A percentile compares a stretch with the other conserved stretches of the same genome.
phyloP scores from a whole-genome alignment of 2,888 invertebrate species.

The Drosophila kambysellisi region DNA sequence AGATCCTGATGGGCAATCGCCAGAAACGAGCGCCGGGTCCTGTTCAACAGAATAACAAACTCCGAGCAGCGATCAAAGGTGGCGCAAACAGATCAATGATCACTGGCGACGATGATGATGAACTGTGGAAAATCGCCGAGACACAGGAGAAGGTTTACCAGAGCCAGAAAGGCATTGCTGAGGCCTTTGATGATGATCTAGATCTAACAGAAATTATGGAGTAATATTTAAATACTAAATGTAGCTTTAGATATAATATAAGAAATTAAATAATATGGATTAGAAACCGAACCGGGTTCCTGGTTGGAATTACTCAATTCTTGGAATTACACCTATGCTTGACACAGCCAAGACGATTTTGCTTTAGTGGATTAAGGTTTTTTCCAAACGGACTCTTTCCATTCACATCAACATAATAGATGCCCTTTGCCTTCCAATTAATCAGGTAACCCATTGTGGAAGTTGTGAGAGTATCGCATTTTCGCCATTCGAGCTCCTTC shows the following conservation, averaged over 20 bases:
- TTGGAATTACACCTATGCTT: slow-evolving; percentile 3
- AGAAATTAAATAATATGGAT: neutral
- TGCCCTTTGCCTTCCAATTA: slow-evolving; percentile 68
- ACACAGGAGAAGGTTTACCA: slow-evolving; percentile 77
- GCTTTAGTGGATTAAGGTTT: slow-evolving; percentile 9
- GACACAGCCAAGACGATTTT: slow-evolving; percentile 13
- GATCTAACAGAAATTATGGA: slow-evolving; percentile 81
- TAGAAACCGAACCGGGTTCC: neutral
- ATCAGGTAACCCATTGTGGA: slow-evolving; percentile 79
- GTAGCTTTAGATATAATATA: neutral
- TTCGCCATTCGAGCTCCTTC: slow-evolving; percentile 56
- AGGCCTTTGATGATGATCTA: slow-evolving; percentile 82
- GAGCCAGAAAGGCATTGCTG: slow-evolving; percentile 74
- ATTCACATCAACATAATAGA: slow-evolving; percentile 80
- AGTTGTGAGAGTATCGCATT: slow-evolving; percentile 50
- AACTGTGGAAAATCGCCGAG: slow-evolving; percentile 84
- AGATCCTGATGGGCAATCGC: slow-evolving; percentile 86
- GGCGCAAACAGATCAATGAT: slow-evolving; percentile 66
- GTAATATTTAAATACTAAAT: slow-evolving; percentile 28
- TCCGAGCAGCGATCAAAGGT: slow-evolving; percentile 56
- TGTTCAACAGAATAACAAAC: slow-evolving; percentile 49
- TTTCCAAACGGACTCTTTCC: slow-evolving; percentile 73
- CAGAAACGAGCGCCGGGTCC: slow-evolving; percentile 59
- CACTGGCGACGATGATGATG: slow-evolving; percentile 83
- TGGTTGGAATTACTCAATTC: neutral